Conservation (phyloP, 2,888 invertebrate genomes). For the Gortyna flavago region DNA sequence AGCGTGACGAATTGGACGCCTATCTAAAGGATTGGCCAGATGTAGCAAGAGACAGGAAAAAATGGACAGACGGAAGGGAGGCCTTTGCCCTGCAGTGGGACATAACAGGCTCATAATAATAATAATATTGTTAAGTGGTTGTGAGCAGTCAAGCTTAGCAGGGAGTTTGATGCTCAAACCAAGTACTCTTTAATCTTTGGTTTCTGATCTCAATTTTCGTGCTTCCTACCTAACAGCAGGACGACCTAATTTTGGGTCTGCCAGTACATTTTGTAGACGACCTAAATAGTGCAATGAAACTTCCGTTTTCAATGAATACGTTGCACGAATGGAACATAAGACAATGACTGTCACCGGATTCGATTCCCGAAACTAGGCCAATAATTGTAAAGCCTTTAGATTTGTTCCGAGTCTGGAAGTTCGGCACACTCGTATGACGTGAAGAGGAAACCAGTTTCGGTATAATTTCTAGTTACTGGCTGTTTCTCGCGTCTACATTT, state of each 20-base stretch:
- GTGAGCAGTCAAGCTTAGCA: neutral
- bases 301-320: conserved; percentile 42
- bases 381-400: conserved; percentile 49
- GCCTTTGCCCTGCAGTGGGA: too few species aligned
- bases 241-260: conserved; percentile 10
- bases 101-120: too few species aligned
- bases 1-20: too few species aligned
- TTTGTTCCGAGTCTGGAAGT: conserved; percentile 8
- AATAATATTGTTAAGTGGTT: too few species aligned
- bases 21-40: too few species aligned
- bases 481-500: neutral
- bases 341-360: conserved; percentile 46
- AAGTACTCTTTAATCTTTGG: neutral
- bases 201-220: neutral
- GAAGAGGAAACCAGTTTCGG: neutral
- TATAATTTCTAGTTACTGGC: neutral
- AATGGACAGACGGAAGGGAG: too few species aligned
- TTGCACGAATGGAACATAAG: conserved; percentile 36
- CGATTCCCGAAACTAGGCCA: conserved; percentile 49
- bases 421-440: neutral
- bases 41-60: too few species aligned
- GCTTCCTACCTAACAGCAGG: neutral
- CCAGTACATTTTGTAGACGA: conserved; percentile 20
- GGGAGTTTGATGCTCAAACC: neutral
- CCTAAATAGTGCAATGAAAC: conserved; percentile 44